phyloP scores from a whole-genome alignment of 2,113 vertebrate species.

The Hystrix cristata region DNA sequence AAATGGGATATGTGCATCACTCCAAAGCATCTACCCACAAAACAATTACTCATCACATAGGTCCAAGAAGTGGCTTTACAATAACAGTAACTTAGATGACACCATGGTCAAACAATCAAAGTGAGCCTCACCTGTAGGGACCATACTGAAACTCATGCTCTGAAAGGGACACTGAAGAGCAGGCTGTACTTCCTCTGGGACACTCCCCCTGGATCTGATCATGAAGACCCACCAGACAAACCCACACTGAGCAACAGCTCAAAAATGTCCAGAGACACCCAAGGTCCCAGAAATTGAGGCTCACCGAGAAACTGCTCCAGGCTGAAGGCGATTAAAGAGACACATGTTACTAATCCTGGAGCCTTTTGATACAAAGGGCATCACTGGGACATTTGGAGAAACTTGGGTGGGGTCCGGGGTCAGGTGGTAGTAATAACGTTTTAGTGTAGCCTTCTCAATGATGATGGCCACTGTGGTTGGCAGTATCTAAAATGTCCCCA shows the following conservation, averaged over 20 bases:
- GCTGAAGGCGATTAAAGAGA: not conserved
- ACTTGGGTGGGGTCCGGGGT: no score
- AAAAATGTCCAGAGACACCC: not conserved
- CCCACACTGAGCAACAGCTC: not conserved
- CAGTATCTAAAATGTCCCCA: not conserved
- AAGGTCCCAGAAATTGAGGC: not conserved
- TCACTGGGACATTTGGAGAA: not conserved
- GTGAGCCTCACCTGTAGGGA: not conserved
- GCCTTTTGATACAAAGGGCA: not conserved
- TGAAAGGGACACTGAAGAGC: not conserved
- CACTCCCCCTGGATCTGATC: not conserved
- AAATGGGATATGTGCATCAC: not conserved
- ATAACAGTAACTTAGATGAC: not conserved
- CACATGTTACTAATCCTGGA: not conserved
- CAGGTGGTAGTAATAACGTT: not conserved
- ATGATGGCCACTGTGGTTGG: not conserved
- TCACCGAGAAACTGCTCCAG: not conserved
- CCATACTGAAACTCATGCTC: not conserved
- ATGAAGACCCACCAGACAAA: not conserved
- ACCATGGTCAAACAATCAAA: not conserved
- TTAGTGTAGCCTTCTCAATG: not conserved
- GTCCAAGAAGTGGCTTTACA: not conserved
- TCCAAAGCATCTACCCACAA: not conserved
- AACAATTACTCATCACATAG: not conserved
- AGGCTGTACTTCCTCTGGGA: accelerated